Conservation (phyloP, 2,113 vertebrate species). For the Megaceryle maxima region DNA sequence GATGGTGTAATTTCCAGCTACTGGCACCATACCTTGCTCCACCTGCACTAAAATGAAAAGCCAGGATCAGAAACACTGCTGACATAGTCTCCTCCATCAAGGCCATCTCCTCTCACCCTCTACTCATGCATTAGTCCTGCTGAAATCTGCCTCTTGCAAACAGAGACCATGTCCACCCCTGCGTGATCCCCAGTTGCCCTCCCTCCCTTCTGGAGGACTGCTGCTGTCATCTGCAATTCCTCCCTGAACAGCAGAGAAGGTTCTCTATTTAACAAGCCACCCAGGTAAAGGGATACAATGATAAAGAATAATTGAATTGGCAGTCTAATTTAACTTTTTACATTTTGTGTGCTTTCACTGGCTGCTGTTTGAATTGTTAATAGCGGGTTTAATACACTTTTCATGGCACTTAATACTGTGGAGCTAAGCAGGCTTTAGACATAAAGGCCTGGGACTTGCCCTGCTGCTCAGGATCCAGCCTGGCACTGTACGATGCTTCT, state of each 20-base stretch:
- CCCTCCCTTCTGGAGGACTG: fast-evolving
- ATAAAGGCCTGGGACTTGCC: background rate
- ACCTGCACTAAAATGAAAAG: fast-evolving
- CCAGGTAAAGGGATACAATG: background rate
- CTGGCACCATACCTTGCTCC: fast-evolving
- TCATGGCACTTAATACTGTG: background rate
- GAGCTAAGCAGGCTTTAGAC: slow-evolving; percentile 28
- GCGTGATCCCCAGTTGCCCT: fast-evolving
- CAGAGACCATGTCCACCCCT: background rate
- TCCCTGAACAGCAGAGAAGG: background rate
- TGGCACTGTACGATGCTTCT: background rate
- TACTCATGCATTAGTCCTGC: fast-evolving
- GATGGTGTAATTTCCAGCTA: fast-evolving
- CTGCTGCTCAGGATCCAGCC: background rate
- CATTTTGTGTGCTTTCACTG: background rate
- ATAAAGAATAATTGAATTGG: background rate
- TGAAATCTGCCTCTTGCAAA: background rate
- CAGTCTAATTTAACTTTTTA: background rate
- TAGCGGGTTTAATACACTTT: background rate
- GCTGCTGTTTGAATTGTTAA: background rate
- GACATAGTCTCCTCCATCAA: fast-evolving
- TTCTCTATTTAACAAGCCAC: background rate
- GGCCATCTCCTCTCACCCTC: fast-evolving
- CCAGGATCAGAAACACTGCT: background rate
- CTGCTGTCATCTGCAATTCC: background rate